These are phyloP conservation scores for Emydura subglobosa DNA, from an alignment of 2,113 vertebrate genomes.

Conservation along the genomic window DNA sequence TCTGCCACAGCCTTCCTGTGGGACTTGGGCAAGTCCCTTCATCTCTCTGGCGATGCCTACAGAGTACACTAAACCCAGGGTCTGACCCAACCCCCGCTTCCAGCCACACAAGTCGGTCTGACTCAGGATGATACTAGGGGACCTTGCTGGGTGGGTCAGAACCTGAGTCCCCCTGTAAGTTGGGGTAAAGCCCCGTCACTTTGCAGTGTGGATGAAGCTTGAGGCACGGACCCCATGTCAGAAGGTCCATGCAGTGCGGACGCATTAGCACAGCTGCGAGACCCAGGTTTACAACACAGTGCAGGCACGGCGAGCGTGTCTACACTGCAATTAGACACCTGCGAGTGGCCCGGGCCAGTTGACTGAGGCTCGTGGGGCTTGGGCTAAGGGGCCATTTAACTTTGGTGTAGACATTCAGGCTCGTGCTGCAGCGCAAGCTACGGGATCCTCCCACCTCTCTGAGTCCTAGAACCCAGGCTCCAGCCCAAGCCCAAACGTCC, in stretches of 20 bases:
- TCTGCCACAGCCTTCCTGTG: fast-evolving
- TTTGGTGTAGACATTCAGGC: too few relatives aligned
- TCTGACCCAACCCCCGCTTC: background rate
- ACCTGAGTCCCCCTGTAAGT: background rate
- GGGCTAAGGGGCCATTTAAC: background rate
- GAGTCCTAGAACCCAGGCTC: background rate
- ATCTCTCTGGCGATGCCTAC: background rate
- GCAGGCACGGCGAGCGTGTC: background rate
- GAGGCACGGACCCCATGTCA: background rate
- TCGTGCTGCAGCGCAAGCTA: background rate
- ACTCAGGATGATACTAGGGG: too few relatives aligned
- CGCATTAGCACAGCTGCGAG: background rate
- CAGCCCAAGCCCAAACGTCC: background rate
- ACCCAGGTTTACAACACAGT: background rate
- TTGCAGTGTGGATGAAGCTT: background rate
- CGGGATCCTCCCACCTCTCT: background rate
- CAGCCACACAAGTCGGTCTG: background rate
- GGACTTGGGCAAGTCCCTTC: background rate
- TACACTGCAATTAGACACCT: background rate
- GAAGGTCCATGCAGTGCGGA: background rate
- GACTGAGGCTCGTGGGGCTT: too few relatives aligned
- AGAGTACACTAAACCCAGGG: background rate
- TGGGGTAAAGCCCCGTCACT: background rate
- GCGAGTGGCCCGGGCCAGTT: too few relatives aligned
- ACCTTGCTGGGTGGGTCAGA: background rate